Conservation (phyloP, 2,888 invertebrate species). For the Troglohyphantes excavatus region DNA sequence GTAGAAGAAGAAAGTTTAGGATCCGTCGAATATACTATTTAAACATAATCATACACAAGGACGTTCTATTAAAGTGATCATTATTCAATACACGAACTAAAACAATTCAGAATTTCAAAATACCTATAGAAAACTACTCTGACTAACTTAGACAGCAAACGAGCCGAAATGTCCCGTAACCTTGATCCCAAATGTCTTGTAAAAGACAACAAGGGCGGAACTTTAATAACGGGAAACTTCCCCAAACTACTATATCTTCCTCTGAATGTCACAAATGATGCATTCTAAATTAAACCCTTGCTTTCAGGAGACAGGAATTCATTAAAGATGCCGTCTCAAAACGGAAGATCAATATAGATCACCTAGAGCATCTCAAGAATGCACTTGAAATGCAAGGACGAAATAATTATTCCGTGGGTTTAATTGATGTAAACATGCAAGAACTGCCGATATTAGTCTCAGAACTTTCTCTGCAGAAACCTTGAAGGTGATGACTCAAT, state of each 20-base stretch:
- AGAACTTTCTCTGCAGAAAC: not conserved
- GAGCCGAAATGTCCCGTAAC: not conserved
- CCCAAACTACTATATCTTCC: not conserved
- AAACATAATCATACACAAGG: too few relatives aligned
- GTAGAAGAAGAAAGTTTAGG: too few relatives aligned
- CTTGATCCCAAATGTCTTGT: not conserved
- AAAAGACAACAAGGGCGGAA: not conserved
- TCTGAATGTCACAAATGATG: conserved; percentile 26
- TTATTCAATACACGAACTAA: too few relatives aligned
- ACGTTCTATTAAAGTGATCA: too few relatives aligned
- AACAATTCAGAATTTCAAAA: too few relatives aligned
- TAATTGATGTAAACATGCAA: conserved; percentile 29
- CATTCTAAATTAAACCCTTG: conserved; percentile 22
- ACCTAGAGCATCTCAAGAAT: conserved; percentile 36
- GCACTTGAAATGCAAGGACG: conserved; percentile 30
- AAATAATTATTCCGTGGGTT: conserved; percentile 51
- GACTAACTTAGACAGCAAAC: too few relatives aligned
- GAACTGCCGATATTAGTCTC: conserved; percentile 8
- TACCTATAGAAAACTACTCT: too few relatives aligned
- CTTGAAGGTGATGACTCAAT: conserved; percentile 20
- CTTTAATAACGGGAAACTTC: conserved; percentile 5
- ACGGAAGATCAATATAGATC: conserved; percentile 32
- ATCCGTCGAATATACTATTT: too few relatives aligned
- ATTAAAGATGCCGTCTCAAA: conserved; percentile 50
- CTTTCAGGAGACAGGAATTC: conserved; percentile 50